Percentiles rank a stretch among this genome's conserved stretches.
phyloP scores from a whole-genome alignment of 2,888 invertebrate genomes.

The Hoplodrina ambigua region DNA sequence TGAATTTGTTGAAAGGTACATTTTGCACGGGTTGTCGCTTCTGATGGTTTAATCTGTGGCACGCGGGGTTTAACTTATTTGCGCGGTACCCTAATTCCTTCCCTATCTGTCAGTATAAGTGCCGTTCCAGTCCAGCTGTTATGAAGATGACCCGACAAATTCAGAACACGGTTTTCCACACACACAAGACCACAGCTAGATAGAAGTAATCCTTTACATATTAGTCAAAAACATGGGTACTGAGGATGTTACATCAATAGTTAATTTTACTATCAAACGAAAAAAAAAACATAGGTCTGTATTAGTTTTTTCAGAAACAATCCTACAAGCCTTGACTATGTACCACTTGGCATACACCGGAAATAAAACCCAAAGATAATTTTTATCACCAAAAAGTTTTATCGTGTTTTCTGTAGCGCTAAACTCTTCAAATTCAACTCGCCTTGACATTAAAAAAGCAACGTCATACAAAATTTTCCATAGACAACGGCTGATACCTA shows the following conservation, averaged over 20 bases:
- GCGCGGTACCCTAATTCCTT: too few species aligned
- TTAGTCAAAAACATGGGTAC: too few species aligned
- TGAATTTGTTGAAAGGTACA: neutral
- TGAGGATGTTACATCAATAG: too few species aligned
- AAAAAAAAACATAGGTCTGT: too few species aligned
- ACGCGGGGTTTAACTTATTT: neutral
- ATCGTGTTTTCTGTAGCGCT: slow-evolving; percentile 20
- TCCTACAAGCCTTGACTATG: slow-evolving; percentile 8
- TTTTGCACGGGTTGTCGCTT: neutral
- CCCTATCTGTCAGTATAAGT: too few species aligned
- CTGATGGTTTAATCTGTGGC: neutral
- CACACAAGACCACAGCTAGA: too few species aligned
- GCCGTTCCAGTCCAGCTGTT: too few species aligned
- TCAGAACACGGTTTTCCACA: too few species aligned
- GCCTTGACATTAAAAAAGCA: slow-evolving; percentile 40
- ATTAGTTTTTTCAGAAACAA: neutral
- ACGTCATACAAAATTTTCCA: slow-evolving; percentile 44
- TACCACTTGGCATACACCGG: neutral
- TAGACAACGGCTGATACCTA: slow-evolving; percentile 15
- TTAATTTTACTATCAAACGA: too few species aligned
- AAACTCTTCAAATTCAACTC: neutral
- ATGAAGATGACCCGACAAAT: too few species aligned
- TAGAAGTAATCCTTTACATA: too few species aligned
- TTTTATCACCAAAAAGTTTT: slow-evolving; percentile 20
- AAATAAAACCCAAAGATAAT: slow-evolving; percentile 27